phyloP scores from a whole-genome alignment of 37 sponge, comb jelly and placozoan genomes.

The Chondrilla cf. caribensis region DNA sequence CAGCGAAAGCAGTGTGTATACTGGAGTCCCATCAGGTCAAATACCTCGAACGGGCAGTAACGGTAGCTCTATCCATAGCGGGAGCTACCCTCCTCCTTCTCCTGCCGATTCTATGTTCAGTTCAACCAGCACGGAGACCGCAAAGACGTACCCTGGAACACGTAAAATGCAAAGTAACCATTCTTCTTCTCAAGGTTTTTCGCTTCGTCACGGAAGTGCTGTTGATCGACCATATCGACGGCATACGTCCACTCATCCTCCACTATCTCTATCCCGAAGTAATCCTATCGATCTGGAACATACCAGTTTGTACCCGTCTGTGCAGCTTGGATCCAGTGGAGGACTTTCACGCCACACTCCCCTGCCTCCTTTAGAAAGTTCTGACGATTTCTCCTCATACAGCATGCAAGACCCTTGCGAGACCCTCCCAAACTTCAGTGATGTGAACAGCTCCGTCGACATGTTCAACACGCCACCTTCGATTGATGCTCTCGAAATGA shows the following conservation, averaged over 20 bases:
- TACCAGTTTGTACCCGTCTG: background rate
- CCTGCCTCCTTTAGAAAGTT: background rate
- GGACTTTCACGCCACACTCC: background rate
- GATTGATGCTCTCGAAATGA: background rate
- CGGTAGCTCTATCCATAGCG: background rate
- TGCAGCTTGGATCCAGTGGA: background rate
- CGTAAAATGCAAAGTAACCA: background rate
- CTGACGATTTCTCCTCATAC: background rate
- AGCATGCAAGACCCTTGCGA: background rate
- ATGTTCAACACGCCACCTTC: background rate
- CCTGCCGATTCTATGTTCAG: conserved; percentile 26
- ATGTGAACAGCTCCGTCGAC: background rate
- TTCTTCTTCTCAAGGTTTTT: background rate
- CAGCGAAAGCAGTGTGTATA: background rate
- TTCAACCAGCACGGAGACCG: background rate
- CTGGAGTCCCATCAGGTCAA: background rate
- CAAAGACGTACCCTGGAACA: conserved; percentile 12
- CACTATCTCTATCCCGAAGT: background rate
- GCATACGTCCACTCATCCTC: background rate
- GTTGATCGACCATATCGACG: background rate
- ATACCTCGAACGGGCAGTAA: background rate
- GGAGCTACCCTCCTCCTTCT: background rate
- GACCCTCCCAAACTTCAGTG: background rate
- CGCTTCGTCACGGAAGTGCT: conserved; percentile 1
- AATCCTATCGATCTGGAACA: background rate